Evolutionary conservation across 1,140 invertebrate genomes (phyloP), one percentile per base, ranked within the genome.

Genomic region (Varroa destructor): DNA sequence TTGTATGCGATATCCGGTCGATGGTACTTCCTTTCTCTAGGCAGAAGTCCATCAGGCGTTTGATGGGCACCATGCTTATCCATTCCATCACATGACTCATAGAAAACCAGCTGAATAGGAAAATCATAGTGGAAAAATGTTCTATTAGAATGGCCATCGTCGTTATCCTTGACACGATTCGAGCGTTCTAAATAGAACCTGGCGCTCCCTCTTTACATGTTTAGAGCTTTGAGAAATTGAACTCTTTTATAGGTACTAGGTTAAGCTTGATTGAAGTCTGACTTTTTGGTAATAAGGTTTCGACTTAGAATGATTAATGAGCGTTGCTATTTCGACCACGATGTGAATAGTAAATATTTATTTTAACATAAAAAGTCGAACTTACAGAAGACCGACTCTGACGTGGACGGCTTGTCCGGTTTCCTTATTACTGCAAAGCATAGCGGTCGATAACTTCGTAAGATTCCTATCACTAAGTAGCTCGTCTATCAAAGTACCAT

Each of bases 91-190:
- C 61, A 8, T 67, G 61, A 40, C 40, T 43, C 14, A 40, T 67
- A 12, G 61, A n/a, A 37, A 67, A 67, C 61, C 61, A 67, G 40
- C 61, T 67, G 61, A 46, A 67, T 25, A 37, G 14, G 46, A 1
- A 2, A 3, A 58, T 12, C 57, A 36, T 3, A 58, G 12, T 6
- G 12, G 61, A 12, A 67, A 12, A 14, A 40, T 67, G 40, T 58
- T 42, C 57, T 56, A 56, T 12, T 56, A 58, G 57, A 3, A 42
- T 6, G 40, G 12, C 4, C 25, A 5, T 51, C 46, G 3, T 51
- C 46, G 46, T 51, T 5, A 8, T 8, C 3, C 4, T 8, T 51
- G 8, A 51, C 46, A 5, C 46, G 46, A 51, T 5, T 51, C 8
- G 46, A 8, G 46, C 46, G 3, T 3, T 51, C 46, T 51, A 8